A percentile compares a stretch with the other conserved stretches of the same genome.
phyloP scores from a whole-genome alignment of 23 tunicate species.

The Corella eumyota region DNA sequence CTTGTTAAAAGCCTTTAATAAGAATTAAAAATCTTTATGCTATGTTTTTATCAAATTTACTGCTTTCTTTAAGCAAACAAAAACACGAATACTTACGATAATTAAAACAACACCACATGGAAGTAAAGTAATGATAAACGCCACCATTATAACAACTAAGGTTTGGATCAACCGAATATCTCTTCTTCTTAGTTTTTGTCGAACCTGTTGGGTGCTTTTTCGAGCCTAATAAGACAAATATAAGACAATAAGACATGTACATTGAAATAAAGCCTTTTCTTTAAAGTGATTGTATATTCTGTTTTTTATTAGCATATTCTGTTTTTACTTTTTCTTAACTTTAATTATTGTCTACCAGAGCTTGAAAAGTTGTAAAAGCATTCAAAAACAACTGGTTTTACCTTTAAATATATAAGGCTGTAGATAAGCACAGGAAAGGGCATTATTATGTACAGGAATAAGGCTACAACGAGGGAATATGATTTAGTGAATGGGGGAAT shows the following conservation, averaged over 20 bases:
- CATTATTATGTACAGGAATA: constrained; percentile 25
- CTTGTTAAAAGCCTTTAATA: too few relatives aligned
- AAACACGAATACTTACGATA: constrained; percentile 19
- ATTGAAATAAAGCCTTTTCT: too few relatives aligned
- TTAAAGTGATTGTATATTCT: background rate
- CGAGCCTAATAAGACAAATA: constrained; percentile 35
- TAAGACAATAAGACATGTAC: too few relatives aligned
- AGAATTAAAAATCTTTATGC: too few relatives aligned
- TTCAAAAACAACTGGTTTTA: constrained; percentile 4
- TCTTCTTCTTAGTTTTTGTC: constrained; percentile 14
- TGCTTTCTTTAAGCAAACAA: too few relatives aligned
- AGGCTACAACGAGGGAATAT: constrained; percentile 25
- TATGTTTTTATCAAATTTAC: too few relatives aligned
- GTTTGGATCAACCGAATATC: constrained; percentile 60
- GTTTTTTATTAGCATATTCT: background rate
- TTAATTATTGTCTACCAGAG: too few relatives aligned
- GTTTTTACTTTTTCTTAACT: too few relatives aligned
- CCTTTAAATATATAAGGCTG: constrained; percentile 52
- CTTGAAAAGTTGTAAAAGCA: too few relatives aligned
- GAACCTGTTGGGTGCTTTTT: constrained; percentile 20
- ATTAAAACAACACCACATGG: constrained; percentile 42
- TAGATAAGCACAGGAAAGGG: constrained; percentile 68
- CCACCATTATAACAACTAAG: constrained; percentile 37
- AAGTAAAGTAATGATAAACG: constrained; percentile 37
- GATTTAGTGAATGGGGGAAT: constrained; percentile 78